Evolutionary conservation across 2,797 vertebrate species (phyloP).

Genomic region (Epinephelus awoara): DNA sequence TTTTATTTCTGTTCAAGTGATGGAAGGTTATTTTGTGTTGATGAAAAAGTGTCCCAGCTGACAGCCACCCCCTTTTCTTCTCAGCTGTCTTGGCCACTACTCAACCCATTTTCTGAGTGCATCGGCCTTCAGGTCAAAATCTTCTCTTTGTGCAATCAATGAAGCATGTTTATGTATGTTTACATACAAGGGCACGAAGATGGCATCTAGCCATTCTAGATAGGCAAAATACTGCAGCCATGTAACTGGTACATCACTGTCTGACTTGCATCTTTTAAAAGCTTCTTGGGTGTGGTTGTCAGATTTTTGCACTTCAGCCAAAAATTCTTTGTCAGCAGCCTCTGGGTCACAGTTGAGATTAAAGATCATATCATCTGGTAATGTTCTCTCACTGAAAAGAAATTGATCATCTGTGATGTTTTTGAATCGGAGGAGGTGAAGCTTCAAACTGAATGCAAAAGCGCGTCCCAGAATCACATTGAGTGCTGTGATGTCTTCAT

Average conservation of each 20-base stretch:
- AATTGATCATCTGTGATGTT: too few relatives aligned
- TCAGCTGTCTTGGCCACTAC: background rate
- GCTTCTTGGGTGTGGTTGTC: conserved; percentile 9
- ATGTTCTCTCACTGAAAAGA: too few relatives aligned
- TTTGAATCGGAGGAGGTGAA: background rate
- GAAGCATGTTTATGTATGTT: too few relatives aligned
- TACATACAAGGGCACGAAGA: background rate
- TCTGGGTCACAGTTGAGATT: conserved; percentile 46
- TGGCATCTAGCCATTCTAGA: background rate
- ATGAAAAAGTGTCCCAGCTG: too few relatives aligned
- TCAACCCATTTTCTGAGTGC: conserved; percentile 19
- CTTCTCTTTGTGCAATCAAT: background rate
- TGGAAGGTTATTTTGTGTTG: too few relatives aligned
- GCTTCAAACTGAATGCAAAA: accelerated
- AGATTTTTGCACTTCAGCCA: conserved; percentile 28
- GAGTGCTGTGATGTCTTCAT: background rate
- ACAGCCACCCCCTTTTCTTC: too few relatives aligned
- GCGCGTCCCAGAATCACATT: accelerated
- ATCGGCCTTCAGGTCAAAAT: conserved; percentile 42
- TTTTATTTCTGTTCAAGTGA: too few relatives aligned
- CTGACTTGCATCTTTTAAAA: background rate
- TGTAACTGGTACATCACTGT: accelerated
- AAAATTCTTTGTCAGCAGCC: conserved; percentile 1
- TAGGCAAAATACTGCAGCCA: background rate
- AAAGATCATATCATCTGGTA: background rate